These are phyloP conservation scores for Amphilophus citrinellus DNA, from an alignment of 2,113 vertebrate genomes.

Conservation along the genomic window DNA sequence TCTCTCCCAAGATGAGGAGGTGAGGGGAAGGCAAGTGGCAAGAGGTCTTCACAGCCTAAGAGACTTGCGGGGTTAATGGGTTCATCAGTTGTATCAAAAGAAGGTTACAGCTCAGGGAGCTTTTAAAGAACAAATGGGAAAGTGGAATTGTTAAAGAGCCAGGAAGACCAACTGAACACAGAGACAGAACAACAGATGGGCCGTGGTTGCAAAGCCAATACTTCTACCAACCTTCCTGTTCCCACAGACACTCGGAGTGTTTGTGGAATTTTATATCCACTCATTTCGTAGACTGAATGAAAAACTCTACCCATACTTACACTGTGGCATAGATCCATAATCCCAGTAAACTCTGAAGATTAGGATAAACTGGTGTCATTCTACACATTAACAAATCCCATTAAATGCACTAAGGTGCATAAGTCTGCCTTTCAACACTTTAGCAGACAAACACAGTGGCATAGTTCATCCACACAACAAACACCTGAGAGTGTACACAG, in stretches of 20 bases:
- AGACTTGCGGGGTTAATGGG: neutral
- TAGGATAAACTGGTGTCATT: neutral
- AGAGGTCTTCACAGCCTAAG: neutral
- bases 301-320: neutral
- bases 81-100: neutral
- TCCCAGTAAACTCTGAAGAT: neutral
- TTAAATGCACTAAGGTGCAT: neutral
- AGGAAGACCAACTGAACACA: neutral
- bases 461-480: neutral
- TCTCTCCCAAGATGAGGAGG: neutral
- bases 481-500: neutral
- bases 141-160: neutral
- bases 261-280: neutral
- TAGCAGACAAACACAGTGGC: neutral
- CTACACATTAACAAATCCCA: neutral
- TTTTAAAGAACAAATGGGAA: neutral
- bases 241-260: neutral
- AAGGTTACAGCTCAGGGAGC: neutral
- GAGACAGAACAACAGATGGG: neutral
- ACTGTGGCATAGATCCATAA: neutral
- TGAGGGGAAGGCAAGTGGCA: neutral
- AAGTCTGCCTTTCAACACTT: neutral
- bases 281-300: neutral
- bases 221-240: neutral
- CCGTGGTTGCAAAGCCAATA: neutral